phyloP scores from a whole-genome alignment of 2,113 vertebrate species.

The Syngnathus floridae region DNA sequence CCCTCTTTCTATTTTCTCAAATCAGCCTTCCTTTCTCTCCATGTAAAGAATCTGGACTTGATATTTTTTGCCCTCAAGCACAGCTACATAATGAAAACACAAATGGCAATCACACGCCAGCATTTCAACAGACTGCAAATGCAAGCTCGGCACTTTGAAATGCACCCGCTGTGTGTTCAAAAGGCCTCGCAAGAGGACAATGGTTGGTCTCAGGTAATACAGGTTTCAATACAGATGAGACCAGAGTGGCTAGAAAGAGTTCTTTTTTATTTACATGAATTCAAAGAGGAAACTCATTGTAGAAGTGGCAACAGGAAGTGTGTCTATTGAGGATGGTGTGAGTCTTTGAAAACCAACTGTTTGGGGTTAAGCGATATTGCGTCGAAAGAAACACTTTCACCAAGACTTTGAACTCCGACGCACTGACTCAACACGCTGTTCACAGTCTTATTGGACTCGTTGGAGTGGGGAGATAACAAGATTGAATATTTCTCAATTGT shows the following conservation, averaged over 20 bases:
- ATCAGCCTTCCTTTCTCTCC: background rate
- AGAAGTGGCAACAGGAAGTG: conserved; percentile 1
- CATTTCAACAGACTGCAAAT: background rate
- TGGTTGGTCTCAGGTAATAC: background rate
- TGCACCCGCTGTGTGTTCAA: background rate
- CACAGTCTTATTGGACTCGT: background rate
- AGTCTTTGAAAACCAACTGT: background rate
- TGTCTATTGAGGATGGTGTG: background rate
- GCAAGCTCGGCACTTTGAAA: background rate
- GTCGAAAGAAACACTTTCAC: background rate
- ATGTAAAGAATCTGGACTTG: background rate
- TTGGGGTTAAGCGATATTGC: conserved; percentile 1
- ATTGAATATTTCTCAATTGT: background rate
- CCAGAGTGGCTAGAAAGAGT: background rate
- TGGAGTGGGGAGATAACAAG: background rate
- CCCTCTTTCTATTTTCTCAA: background rate
- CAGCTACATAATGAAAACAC: background rate
- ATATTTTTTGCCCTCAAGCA: background rate
- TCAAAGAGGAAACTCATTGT: conserved; percentile 8
- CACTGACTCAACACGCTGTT: background rate
- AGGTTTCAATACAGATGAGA: background rate
- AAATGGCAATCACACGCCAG: background rate
- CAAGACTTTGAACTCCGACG: background rate
- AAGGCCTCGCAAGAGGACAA: background rate
- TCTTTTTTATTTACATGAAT: background rate